A percentile compares a stretch with the other conserved stretches of the same genome.
phyloP scores from a whole-genome alignment of 2,888 invertebrate genomes.

The Busseola fusca region DNA sequence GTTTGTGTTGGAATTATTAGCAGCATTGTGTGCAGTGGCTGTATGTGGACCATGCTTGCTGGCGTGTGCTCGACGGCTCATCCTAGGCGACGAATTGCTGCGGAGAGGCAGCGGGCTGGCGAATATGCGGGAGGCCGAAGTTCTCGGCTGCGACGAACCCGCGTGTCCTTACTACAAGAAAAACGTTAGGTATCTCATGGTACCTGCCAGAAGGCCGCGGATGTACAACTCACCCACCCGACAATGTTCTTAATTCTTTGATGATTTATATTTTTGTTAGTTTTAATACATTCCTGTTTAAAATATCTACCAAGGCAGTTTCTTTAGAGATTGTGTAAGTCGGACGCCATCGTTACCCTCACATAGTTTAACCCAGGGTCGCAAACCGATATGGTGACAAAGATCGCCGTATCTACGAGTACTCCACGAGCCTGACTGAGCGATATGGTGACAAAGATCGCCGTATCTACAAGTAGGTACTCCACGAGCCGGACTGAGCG shows the following conservation, averaged over 20 bases:
- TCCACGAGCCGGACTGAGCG: no score
- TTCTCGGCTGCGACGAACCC: slow-evolving; percentile 84
- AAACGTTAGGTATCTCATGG: slow-evolving; percentile 79
- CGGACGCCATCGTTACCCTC: neutral
- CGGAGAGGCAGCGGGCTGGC: slow-evolving; percentile 67
- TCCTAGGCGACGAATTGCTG: slow-evolving; percentile 80
- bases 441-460: no score
- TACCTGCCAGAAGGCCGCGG: slow-evolving; percentile 78
- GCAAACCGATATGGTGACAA: neutral
- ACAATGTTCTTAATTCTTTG: slow-evolving; percentile 55
- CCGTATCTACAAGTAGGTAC: neutral
- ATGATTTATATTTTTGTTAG: slow-evolving; percentile 53
- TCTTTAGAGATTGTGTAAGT: neutral
- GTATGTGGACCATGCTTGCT: slow-evolving; percentile 83
- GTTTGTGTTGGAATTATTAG: slow-evolving; percentile 80
- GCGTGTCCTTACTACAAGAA: slow-evolving; percentile 85
- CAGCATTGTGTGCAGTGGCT: slow-evolving; percentile 83
- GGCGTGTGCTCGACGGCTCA: slow-evolving; percentile 77
- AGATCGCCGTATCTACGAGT: neutral
- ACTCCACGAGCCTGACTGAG: no score
- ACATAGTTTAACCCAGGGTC: neutral
- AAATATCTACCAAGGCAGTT: slow-evolving; percentile 12
- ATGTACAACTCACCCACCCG: slow-evolving; percentile 74
- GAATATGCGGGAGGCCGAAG: slow-evolving; percentile 75
- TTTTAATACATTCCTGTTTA: slow-evolving; percentile 44